Evolutionary conservation across 1,140 invertebrate genomes (phyloP).

Genomic region (Pectinophora gossypiella): DNA sequence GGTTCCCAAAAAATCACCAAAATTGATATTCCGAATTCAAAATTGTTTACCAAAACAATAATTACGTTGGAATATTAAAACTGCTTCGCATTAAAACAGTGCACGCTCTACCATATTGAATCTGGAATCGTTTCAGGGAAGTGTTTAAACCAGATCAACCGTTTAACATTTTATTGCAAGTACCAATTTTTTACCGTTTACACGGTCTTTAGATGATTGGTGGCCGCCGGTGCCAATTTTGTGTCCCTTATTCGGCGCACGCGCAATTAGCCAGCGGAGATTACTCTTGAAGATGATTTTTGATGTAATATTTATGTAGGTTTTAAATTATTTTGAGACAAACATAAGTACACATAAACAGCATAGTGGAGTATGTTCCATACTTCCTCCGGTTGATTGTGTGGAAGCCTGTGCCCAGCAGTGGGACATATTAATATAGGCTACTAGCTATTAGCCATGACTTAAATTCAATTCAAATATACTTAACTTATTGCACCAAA

Average conservation of each 20-base stretch:
- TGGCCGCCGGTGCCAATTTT: not conserved
- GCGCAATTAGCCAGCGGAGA: not conserved
- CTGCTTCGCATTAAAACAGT: not conserved
- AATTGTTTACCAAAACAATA: not conserved
- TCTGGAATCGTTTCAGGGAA: not conserved
- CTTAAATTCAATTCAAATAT: too few species aligned
- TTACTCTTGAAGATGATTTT: too few species aligned
- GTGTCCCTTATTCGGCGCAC: not conserved
- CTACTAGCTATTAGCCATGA: too few species aligned
- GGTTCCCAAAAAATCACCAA: too few species aligned
- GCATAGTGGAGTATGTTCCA: too few species aligned
- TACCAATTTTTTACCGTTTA: not conserved
- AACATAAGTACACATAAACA: too few species aligned
- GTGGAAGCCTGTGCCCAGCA: too few species aligned
- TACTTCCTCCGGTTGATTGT: too few species aligned
- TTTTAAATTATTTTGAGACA: too few species aligned
- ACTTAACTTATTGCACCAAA: too few species aligned
- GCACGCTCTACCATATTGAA: not conserved
- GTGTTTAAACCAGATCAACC: not conserved
- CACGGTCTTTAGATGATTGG: not conserved
- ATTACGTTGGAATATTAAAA: not conserved
- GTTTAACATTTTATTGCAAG: not conserved
- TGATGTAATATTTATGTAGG: not conserved
- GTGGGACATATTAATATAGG: too few species aligned
- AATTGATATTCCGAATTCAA: not conserved